Percentiles rank a stretch among this genome's conserved stretches.
Conservation (phyloP, 2,797 vertebrate species). For the Hipposideros larvatus region DNA sequence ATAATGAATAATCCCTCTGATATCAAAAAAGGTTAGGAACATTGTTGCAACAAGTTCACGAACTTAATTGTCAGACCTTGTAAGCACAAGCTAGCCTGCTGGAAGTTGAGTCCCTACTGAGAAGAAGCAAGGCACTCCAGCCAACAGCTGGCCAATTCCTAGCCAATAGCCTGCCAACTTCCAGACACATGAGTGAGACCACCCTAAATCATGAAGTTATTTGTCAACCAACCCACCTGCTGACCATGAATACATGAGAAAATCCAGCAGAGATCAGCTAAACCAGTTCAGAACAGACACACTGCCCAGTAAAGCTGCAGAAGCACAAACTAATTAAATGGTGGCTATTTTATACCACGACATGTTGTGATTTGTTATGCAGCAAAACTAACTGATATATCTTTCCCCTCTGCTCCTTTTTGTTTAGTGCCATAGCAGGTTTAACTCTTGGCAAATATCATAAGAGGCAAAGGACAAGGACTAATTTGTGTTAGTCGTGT, state of each 20-base stretch:
- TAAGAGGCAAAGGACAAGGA: not conserved
- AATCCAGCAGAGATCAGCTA: not conserved
- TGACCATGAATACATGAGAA: not conserved
- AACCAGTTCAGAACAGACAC: not conserved
- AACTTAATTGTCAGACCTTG: too few species aligned
- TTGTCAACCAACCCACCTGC: not conserved
- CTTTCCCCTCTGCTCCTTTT: not conserved
- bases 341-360: not conserved
- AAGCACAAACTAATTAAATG: not conserved
- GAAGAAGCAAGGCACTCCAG: not conserved
- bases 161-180: not conserved
- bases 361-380: not conserved
- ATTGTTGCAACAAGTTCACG: too few species aligned
- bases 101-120: not conserved
- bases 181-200: not conserved
- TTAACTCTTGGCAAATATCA: not conserved
- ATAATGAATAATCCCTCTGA: too few species aligned
- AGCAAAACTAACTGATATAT: not conserved
- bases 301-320: not conserved
- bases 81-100: not conserved
- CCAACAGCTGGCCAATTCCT: not conserved
- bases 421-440: not conserved
- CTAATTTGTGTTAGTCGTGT: not conserved
- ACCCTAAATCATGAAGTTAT: not conserved
- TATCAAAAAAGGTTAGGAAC: too few species aligned